Base-by-base conservation (phyloP, 2,888 invertebrate species). In the Disparrhopalites patrizii region DNA sequence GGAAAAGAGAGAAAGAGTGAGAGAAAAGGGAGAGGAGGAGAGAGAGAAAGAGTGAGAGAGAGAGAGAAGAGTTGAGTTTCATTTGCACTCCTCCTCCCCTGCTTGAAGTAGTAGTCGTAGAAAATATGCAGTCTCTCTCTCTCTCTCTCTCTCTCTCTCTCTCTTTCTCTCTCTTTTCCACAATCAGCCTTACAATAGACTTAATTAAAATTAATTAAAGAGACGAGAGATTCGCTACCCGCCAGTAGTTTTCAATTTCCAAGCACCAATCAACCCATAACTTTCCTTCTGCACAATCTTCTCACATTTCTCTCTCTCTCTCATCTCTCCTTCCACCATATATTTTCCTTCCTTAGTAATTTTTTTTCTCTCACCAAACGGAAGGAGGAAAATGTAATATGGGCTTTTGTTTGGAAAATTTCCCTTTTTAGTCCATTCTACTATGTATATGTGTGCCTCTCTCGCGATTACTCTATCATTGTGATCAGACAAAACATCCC, bases 121-220 rank as follows among this genome's bases (percentile, higher is more conserved):
- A n/a, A n/a, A n/a, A n/a, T n/a, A n/a, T n/a, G n/a, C n/a, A n/a
- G n/a, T 36, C 36, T 36, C 36, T 36, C 36, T 36, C 36, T 36
- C 36, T 36, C 36, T 36, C 36, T 36, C 36, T 36, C 36, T 36
- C 36, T 36, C 36, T 36, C 8, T 15, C 15, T 15, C 28, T 57
- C 33, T 52, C 52, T 52, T 52, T 54, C 31, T 10, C 10, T n/a
- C 15, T 25, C 7, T 54, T 54, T 58, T 27, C 18, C 1, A 31
- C 47, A 23, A 25, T n/a, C n/a, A 27, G 36, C 56, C 28, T 23
- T 60, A 60, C 60, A 72, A 69, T 60, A 68, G 73, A 71, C 71
- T 73, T 70, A 73, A 73, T 73, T 73, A 73, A 73, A 73, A 71
- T 73, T 73, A 73, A 73, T 73, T 73, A 73, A 73, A 73, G 71